Evolutionary conservation across 2,113 vertebrate species (phyloP).

Genomic region (Salvelinus namaycush): DNA sequence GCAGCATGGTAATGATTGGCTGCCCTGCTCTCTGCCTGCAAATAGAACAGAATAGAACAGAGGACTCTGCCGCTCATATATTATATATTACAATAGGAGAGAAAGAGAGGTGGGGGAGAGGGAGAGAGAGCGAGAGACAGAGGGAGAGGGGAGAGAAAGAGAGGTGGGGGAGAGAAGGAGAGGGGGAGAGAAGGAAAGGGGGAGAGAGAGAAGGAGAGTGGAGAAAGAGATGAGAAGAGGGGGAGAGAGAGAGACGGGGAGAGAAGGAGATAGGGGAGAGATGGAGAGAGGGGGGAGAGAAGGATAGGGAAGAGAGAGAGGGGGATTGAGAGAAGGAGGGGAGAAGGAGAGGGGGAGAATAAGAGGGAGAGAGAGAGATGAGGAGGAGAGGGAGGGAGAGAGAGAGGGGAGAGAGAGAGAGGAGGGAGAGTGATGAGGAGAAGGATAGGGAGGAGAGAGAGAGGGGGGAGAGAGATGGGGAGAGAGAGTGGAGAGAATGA

Average conservation of each 20-base stretch:
- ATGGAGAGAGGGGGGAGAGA: too few relatives aligned
- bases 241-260: too few relatives aligned
- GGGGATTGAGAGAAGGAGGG: too few relatives aligned
- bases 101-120: background rate
- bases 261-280: too few relatives aligned
- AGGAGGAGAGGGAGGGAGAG: background rate
- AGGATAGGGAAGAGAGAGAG: background rate
- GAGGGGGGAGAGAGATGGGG: background rate
- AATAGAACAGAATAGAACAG: constrained; percentile 10
- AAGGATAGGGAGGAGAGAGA: too few relatives aligned
- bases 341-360: too few relatives aligned
- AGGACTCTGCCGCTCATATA: constrained; percentile 38
- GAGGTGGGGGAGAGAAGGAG: background rate
- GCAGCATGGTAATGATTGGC: constrained; percentile 25
- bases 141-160: background rate
- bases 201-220: background rate
- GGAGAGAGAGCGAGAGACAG: too few relatives aligned
- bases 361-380: background rate
- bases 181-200: background rate
- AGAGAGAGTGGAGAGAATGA: background rate
- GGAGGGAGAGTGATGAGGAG: background rate
- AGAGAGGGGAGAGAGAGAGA: background rate
- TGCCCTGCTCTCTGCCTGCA: constrained; percentile 10
- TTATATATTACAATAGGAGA: constrained; percentile 43
- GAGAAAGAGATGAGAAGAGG: too few relatives aligned